Conservation (phyloP, 1,140 invertebrate genomes). For the Cydia pomonella region DNA sequence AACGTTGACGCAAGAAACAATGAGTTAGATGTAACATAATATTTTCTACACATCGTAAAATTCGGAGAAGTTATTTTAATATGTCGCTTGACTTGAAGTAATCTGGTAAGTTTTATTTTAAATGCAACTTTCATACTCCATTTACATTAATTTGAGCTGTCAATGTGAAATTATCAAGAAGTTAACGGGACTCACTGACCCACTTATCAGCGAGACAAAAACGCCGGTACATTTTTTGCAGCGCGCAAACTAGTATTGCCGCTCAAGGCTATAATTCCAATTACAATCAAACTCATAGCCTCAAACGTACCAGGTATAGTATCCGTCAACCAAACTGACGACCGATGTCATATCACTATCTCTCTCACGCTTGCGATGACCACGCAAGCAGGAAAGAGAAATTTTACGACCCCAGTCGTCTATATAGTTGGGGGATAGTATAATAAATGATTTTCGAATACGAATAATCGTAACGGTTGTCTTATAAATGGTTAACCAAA, state of each 20-base stretch:
- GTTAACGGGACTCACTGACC: slow-evolving; percentile 21
- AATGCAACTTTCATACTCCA: slow-evolving; percentile 8
- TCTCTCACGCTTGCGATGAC: too few species aligned
- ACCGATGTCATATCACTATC: too few species aligned
- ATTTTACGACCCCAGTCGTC: too few species aligned
- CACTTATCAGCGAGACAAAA: slow-evolving; percentile 15
- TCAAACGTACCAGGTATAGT: too few species aligned
- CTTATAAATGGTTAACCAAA: not conserved
- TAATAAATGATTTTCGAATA: not conserved
- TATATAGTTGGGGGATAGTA: too few species aligned
- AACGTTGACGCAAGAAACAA: too few species aligned
- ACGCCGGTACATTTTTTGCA: slow-evolving; percentile 2
- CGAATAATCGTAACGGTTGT: not conserved
- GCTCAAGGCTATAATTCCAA: not conserved
- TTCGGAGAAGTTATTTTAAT: too few species aligned
- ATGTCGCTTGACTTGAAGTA: not conserved
- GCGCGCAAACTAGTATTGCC: not conserved
- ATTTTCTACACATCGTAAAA: too few species aligned
- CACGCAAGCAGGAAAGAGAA: too few species aligned
- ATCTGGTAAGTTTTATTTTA: not conserved
- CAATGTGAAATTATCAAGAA: slow-evolving; percentile 16
- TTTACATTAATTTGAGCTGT: slow-evolving; percentile 16
- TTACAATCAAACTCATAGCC: not conserved
- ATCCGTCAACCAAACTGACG: too few species aligned
- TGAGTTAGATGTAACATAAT: too few species aligned